Percentiles rank a stretch among this genome's conserved stretches.
Conservation (phyloP, 2,113 vertebrate species). For the Zosterops borbonicus region DNA sequence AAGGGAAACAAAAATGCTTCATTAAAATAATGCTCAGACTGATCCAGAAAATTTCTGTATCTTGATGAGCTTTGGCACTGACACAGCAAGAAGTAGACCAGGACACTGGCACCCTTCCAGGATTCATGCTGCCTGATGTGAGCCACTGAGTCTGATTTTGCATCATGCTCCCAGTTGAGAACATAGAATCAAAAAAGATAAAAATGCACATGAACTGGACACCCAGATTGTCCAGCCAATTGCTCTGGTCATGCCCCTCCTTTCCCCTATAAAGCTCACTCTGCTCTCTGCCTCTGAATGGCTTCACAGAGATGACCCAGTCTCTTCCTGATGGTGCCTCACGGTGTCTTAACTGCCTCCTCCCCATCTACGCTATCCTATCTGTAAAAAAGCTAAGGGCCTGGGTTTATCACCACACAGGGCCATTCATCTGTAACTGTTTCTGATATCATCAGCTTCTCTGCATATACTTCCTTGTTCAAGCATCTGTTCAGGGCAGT, state of each 20-base stretch:
- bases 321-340: not conserved
- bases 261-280: not conserved
- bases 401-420: not conserved
- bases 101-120: not conserved
- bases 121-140: not conserved
- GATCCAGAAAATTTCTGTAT: not conserved
- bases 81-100: not conserved
- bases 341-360: not conserved
- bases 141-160: not conserved
- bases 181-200: not conserved
- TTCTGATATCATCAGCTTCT: not conserved
- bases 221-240: not conserved
- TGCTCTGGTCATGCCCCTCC: not conserved
- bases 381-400: not conserved
- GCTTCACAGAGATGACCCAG: not conserved
- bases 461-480: not conserved
- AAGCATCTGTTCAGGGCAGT: not conserved
- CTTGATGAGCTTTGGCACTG: not conserved
- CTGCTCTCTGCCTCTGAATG: not conserved
- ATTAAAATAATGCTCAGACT: not conserved
- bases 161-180: not conserved
- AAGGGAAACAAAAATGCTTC: fast-evolving
- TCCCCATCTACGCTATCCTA: not conserved
- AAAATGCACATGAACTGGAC: not conserved
- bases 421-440: not conserved